Evolutionary conservation across 2,888 invertebrate species (phyloP), one percentile per base, ranked within the genome.

Genomic region (Ectropis crepuscularia): DNA sequence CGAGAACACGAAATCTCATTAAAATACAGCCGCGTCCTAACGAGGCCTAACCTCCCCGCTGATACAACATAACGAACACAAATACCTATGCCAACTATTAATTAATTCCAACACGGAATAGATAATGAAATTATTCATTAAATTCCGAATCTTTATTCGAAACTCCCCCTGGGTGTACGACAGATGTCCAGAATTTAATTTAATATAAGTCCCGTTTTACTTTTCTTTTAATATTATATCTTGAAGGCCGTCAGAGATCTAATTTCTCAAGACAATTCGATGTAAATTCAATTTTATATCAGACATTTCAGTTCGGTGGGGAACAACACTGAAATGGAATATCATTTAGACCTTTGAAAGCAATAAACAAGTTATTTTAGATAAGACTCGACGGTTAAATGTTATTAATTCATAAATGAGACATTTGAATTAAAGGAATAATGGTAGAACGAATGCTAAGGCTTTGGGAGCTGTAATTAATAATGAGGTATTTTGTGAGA

Each of bases 161-260:
- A 81, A 78, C 76, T 69, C 72, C 70, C 69, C 66, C 65, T 58
- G 75, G 77, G 77, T 84, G 84, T 85, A 86, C 88, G 84, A 87
- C 89, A 89, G 89, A 89, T 90, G 89, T 89, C 88, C 87, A 77
- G 81, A 85, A 85, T 86, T 89, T 86, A 87, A 90, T 88, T 88
- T 88, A 84, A 89, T 85, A 83, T 85, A 79, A 84, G 77, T 74
- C 79, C 74, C 81, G 82, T 84, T 82, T 81, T 75, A 84, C 79
- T 86, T 85, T 28, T 87, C 87, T 88, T 89, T 88, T 82, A 85
- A 86, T 86, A 86, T 87, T 73, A 86, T 80, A 83, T 82, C 81
- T 75, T 74, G 74, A 75, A 82, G 74, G 76, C 73, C 74, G 74
- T 64, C 71, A 60, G 65, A 61, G 77, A 78, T 81, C 76, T 80